Evolutionary conservation across 2,797 vertebrate species (phyloP).

Genomic region (Lepilemur ruficaudatus): DNA sequence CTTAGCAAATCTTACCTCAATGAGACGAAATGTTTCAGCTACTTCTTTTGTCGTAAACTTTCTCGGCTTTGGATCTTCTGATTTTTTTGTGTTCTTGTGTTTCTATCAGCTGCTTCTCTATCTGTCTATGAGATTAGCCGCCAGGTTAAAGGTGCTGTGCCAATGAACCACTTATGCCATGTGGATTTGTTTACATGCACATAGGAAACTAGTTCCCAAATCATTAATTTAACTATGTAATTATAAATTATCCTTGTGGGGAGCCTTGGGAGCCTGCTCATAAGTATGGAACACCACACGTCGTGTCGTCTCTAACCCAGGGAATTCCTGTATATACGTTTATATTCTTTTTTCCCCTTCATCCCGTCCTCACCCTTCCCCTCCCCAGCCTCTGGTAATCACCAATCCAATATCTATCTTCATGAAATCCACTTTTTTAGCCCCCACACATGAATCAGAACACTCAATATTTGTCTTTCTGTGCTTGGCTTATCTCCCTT

Average conservation of each 20-base stretch:
- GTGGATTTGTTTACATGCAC: not conserved
- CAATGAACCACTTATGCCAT: not conserved
- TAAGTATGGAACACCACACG: not conserved
- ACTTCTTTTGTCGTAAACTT: not conserved
- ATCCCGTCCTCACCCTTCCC: not conserved
- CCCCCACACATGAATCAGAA: not conserved
- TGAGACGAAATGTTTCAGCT: not conserved
- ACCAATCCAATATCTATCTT: not conserved
- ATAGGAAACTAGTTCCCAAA: not conserved
- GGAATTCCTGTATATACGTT: too few species aligned
- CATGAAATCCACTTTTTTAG: not conserved
- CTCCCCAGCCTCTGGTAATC: not conserved
- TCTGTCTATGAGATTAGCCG: not conserved
- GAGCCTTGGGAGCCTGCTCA: too few species aligned
- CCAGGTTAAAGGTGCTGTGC: not conserved
- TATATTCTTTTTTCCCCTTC: not conserved
- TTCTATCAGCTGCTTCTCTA: not conserved
- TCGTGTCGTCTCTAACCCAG: not conserved
- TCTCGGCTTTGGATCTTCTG: not conserved
- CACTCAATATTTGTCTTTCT: not conserved
- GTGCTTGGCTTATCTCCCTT: not conserved
- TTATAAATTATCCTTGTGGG: not conserved
- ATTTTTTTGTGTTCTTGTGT: not conserved
- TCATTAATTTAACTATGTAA: not conserved
- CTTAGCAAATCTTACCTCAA: not conserved